Evolutionary conservation across 2,797 vertebrate species (phyloP).

Genomic region (Rhadinocentrus ornatus): DNA sequence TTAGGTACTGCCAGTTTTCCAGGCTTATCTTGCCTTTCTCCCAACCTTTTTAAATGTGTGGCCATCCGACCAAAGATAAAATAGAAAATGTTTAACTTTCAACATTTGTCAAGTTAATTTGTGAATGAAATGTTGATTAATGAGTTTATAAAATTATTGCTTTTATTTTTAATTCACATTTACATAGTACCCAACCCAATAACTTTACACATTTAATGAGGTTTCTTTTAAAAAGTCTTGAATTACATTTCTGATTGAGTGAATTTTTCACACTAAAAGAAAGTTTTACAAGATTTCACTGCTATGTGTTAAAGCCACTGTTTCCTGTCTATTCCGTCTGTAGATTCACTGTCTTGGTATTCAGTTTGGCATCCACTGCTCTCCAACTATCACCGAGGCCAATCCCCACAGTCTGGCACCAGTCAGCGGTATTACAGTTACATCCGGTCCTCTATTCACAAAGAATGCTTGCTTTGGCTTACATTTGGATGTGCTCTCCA

Average conservation of each 20-base stretch:
- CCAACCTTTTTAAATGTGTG: too few species aligned
- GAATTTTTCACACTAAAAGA: background rate
- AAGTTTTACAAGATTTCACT: constrained; percentile 22
- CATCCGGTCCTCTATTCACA: constrained; percentile 63
- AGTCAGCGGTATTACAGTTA: constrained; percentile 62
- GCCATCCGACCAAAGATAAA: background rate
- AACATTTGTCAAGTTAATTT: background rate
- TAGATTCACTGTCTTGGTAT: constrained; percentile 69
- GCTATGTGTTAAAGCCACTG: constrained; percentile 54
- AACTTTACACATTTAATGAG: background rate
- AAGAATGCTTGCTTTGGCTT: constrained; percentile 68
- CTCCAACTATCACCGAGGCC: constrained; percentile 51
- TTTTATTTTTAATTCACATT: background rate
- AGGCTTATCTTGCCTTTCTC: too few species aligned
- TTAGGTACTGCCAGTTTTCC: too few species aligned
- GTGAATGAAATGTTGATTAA: background rate
- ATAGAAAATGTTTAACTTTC: background rate
- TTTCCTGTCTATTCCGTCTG: constrained; percentile 46
- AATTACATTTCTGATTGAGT: background rate
- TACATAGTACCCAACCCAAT: background rate
- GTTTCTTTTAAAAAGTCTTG: too few species aligned
- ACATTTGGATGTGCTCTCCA: constrained; percentile 49
- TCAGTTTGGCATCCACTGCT: constrained; percentile 59
- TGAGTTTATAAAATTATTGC: too few species aligned
- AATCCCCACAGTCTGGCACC: constrained; percentile 60